A percentile compares a stretch with the other conserved stretches of the same genome.
These are phyloP conservation scores for Dromococcyx pavoninus DNA, from an alignment of 2,797 vertebrate species.

Conservation along the genomic window DNA sequence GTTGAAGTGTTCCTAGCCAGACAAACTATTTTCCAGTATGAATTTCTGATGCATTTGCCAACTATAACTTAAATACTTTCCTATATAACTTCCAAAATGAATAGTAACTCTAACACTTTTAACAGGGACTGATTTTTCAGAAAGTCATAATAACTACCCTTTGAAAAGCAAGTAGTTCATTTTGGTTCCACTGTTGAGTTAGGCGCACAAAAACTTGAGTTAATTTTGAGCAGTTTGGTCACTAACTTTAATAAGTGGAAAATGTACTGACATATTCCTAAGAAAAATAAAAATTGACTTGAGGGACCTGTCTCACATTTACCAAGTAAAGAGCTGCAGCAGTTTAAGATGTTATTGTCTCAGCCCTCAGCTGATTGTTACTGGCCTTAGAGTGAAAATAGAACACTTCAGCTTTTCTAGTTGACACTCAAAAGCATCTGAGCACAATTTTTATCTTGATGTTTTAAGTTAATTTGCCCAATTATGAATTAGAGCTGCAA, in stretches of 20 bases:
- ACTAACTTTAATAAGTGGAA: constrained; percentile 33
- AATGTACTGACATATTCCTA: background rate
- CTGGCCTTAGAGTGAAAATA: background rate
- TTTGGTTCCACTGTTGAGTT: constrained; percentile 17
- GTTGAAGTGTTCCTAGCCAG: constrained; percentile 15
- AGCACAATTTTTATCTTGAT: background rate
- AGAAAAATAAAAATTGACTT: background rate
- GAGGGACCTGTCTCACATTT: constrained; percentile 8
- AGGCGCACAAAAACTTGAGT: background rate
- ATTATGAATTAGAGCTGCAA: background rate
- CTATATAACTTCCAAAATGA: background rate
- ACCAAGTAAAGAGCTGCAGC: constrained; percentile 15
- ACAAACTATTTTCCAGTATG: constrained; percentile 28
- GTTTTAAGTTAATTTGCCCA: background rate
- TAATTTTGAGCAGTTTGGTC: constrained; percentile 27
- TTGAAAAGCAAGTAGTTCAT: background rate
- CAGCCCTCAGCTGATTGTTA: constrained; percentile 9
- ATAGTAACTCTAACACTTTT: background rate
- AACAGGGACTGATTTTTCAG: background rate
- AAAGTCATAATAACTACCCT: background rate
- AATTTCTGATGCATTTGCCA: background rate
- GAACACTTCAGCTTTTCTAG: background rate
- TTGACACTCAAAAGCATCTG: background rate
- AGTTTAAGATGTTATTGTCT: constrained; percentile 12
- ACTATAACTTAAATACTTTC: background rate